A percentile compares a stretch with the other conserved stretches of the same genome.
phyloP scores from a whole-genome alignment of 2,888 invertebrate genomes.

The Dinocampus coccinellae region DNA sequence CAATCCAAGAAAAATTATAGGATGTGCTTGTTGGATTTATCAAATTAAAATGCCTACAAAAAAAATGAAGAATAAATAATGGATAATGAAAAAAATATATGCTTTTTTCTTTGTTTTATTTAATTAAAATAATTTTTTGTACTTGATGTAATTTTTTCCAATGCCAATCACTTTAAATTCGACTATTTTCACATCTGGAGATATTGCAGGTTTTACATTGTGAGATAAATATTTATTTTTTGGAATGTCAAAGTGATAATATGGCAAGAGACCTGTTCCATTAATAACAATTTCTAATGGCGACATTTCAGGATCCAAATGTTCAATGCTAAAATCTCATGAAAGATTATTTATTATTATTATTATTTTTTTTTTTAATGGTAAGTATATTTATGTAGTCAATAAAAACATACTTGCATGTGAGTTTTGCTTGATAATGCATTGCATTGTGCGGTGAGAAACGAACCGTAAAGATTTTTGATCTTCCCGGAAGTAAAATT shows the following conservation, averaged over 20 bases:
- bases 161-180: slow-evolving; percentile 78
- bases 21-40: slow-evolving; percentile 77
- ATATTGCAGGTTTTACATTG: slow-evolving; percentile 66
- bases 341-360: background rate
- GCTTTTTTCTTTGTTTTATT: slow-evolving; percentile 4
- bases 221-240: slow-evolving; percentile 76
- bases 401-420: slow-evolving; percentile 65
- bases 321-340: slow-evolving; percentile 67
- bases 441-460: slow-evolving; percentile 74
- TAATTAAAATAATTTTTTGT: slow-evolving; percentile 24
- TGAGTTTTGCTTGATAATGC: slow-evolving; percentile 72
- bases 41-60: slow-evolving; percentile 73
- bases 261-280: slow-evolving; percentile 77
- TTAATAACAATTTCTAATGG: slow-evolving; percentile 66
- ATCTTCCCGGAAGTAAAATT: slow-evolving; percentile 70
- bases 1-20: slow-evolving; percentile 74
- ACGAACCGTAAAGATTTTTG: slow-evolving; percentile 68
- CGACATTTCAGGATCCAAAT: slow-evolving; percentile 68
- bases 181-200: slow-evolving; percentile 72
- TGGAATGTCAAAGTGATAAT: slow-evolving; percentile 79
- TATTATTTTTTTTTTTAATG: background rate
- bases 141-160: slow-evolving; percentile 72
- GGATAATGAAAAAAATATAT: background rate
- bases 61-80: background rate
- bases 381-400: background rate